Conservation (phyloP, 2,113 vertebrate species). For the Atractosteus spatula region DNA sequence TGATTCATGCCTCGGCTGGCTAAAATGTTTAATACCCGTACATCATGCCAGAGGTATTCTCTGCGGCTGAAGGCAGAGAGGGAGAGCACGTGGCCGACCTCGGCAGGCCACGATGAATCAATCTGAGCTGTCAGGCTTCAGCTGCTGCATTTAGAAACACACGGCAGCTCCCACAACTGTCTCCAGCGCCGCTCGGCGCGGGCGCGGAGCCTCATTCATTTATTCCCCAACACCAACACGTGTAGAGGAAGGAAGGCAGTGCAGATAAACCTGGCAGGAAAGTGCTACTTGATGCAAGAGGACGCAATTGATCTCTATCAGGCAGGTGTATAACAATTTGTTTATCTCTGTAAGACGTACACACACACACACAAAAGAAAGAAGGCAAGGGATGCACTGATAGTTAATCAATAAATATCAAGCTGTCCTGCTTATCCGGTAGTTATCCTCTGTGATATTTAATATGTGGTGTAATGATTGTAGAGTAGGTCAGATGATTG, state of each 20-base stretch:
- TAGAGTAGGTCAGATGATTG: slow-evolving; percentile 32
- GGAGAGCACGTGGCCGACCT: slow-evolving; percentile 78
- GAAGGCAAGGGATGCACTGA: slow-evolving; percentile 19
- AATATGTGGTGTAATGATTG: slow-evolving; percentile 41
- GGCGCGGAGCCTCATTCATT: slow-evolving; percentile 15
- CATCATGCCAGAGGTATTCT: slow-evolving; percentile 73
- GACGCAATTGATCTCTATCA: too few species aligned
- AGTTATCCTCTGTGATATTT: slow-evolving; percentile 57
- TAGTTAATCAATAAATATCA: slow-evolving; percentile 53
- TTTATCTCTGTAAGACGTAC: background rate
- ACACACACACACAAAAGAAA: background rate
- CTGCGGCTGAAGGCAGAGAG: slow-evolving; percentile 73
- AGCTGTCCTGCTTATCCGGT: slow-evolving; percentile 48
- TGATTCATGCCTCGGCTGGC: slow-evolving; percentile 86
- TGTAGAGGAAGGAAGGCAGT: too few species aligned
- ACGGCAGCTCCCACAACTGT: slow-evolving; percentile 29
- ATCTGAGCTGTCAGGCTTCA: slow-evolving; percentile 53
- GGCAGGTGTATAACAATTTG: too few species aligned
- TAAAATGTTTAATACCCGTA: slow-evolving; percentile 77
- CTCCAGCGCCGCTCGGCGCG: slow-evolving; percentile 23
- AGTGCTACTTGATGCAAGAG: too few species aligned
- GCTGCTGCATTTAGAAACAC: slow-evolving; percentile 37
- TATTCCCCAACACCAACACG: too few species aligned
- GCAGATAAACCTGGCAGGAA: too few species aligned
- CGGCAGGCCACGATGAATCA: slow-evolving; percentile 87